Percentiles rank a stretch among this genome's conserved stretches.
phyloP scores from a whole-genome alignment of 2,888 invertebrate genomes.

The Cordilura impudica region DNA sequence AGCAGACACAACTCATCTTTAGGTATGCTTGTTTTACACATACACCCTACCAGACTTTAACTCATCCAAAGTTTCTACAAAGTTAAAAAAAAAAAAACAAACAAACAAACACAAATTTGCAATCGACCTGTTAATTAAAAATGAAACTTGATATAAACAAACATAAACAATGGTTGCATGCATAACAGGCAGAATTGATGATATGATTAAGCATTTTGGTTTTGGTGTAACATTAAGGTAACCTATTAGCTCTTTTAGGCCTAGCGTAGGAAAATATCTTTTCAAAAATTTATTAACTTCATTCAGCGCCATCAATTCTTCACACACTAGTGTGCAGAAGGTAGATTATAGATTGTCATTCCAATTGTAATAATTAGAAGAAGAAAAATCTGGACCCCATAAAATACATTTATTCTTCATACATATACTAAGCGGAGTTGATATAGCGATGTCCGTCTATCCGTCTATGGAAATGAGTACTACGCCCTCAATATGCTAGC shows the following conservation, averaged over 20 bases:
- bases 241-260: background rate
- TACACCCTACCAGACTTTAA: background rate
- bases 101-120: constrained; percentile 17
- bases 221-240: background rate
- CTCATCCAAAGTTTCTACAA: background rate
- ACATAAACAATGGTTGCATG: background rate
- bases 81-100: background rate
- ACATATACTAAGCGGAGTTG: too few relatives aligned
- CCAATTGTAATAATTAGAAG: too few relatives aligned
- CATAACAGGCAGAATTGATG: background rate
- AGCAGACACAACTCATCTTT: background rate
- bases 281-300: too few relatives aligned
- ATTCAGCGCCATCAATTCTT: too few relatives aligned
- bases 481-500: too few relatives aligned
- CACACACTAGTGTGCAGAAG: too few relatives aligned
- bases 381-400: too few relatives aligned
- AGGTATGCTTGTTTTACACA: background rate
- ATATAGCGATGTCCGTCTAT: too few relatives aligned
- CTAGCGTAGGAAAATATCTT: too few relatives aligned
- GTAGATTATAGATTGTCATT: too few relatives aligned
- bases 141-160: constrained; percentile 13
- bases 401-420: too few relatives aligned
- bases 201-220: background rate
- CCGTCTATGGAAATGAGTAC: too few relatives aligned
- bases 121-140: constrained; percentile 49